Conservation (phyloP, 1,140 invertebrate genomes). For the Holotrichia oblita region DNA sequence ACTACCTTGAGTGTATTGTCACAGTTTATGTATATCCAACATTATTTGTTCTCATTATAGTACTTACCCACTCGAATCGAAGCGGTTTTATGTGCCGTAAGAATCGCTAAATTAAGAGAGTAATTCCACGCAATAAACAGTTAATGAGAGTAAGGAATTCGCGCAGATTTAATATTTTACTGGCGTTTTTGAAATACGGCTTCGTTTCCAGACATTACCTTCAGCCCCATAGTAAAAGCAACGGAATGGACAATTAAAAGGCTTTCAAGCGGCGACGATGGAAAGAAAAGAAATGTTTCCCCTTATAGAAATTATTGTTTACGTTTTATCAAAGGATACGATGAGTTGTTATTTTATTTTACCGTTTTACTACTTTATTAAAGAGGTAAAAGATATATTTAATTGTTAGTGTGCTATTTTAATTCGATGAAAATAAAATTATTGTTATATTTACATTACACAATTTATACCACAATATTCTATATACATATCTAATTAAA, state of each 20-base stretch:
- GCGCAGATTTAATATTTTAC: not conserved
- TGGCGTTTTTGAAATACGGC: not conserved
- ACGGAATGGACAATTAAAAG: not conserved
- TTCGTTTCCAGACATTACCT: not conserved
- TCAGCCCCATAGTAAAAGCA: not conserved
- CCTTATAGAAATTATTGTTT: not conserved
- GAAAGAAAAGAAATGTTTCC: not conserved
- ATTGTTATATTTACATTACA: too few relatives aligned
- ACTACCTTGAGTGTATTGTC: too few relatives aligned
- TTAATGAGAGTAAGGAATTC: not conserved
- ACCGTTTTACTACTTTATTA: not conserved
- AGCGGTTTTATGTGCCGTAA: not conserved
- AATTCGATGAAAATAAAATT: too few relatives aligned
- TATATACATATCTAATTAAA: too few relatives aligned
- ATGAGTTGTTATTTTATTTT: not conserved
- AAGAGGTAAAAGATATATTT: too few relatives aligned
- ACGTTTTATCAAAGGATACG: not conserved
- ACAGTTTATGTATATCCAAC: too few relatives aligned
- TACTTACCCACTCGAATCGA: not conserved
- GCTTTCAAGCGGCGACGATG: not conserved
- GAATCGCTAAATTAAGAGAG: not conserved
- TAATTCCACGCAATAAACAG: not conserved
- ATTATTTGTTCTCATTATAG: not conserved
- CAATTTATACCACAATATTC: too few relatives aligned
- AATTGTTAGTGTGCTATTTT: too few relatives aligned